A percentile compares a stretch with the other conserved stretches of the same genome.
Conservation (phyloP, 2,113 vertebrate species). For the Gila orcuttii region DNA sequence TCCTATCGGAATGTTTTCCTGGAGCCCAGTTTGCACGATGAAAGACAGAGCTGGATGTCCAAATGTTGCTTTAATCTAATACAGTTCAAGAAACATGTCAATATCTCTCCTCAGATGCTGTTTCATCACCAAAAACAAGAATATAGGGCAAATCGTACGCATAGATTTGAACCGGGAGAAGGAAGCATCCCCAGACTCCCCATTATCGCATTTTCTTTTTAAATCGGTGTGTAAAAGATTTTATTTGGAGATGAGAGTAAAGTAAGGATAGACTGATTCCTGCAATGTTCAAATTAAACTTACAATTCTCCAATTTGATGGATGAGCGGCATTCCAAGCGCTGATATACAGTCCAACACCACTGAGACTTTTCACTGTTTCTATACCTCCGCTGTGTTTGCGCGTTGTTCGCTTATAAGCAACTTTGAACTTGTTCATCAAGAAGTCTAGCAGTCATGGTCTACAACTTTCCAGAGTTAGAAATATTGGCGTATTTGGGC, state of each 20-base stretch:
- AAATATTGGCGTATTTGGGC: too few species aligned
- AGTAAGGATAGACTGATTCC: not conserved
- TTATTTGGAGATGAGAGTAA: not conserved
- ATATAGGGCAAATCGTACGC: not conserved
- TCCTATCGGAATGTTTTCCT: slow-evolving; percentile 13
- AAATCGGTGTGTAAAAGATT: not conserved
- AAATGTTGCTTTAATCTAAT: slow-evolving; percentile 33
- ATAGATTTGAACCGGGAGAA: not conserved
- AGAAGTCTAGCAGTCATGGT: too few species aligned
- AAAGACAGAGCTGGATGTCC: slow-evolving; percentile 19
- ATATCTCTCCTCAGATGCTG: not conserved
- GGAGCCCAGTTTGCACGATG: not conserved
- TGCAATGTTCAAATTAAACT: not conserved
- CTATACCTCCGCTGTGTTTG: not conserved
- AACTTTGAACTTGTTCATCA: too few species aligned
- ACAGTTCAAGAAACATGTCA: slow-evolving; percentile 22
- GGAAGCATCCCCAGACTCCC: not conserved
- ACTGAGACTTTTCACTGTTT: not conserved
- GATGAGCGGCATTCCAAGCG: not conserved
- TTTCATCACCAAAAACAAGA: slow-evolving; percentile 33
- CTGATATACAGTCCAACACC: not conserved
- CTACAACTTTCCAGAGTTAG: too few species aligned
- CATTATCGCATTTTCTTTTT: not conserved
- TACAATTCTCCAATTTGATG: not conserved
- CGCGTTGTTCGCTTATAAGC: not conserved